Evolutionary conservation across 2,888 invertebrate species (phyloP).

Genomic region (Celastrina argiolus): DNA sequence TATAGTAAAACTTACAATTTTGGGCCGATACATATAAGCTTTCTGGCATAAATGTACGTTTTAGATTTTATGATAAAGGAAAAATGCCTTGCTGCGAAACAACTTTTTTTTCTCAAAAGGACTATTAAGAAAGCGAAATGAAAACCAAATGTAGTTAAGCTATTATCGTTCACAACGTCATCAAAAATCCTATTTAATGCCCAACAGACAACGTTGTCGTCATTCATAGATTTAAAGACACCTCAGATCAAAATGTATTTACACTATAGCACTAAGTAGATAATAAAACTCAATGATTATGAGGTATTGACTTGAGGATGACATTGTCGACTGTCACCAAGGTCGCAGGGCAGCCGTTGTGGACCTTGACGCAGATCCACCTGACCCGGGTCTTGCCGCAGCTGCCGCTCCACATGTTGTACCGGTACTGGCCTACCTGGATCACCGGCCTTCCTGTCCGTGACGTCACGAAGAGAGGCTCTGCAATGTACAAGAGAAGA

Average conservation of each 20-base stretch:
- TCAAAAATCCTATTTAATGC: no score
- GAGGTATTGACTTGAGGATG: slow-evolving; percentile 46
- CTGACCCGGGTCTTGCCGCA: slow-evolving; percentile 40
- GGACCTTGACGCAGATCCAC: slow-evolving; percentile 52
- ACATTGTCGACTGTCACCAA: slow-evolving; percentile 46
- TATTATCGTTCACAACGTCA: no score
- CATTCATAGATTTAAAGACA: neutral
- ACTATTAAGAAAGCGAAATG: no score
- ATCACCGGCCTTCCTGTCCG: slow-evolving; percentile 49
- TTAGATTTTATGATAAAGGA: no score
- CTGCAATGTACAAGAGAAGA: slow-evolving; percentile 27
- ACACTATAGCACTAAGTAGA: no score
- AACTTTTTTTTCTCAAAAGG: no score
- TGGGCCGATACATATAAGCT: no score
- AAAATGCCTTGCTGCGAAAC: no score
- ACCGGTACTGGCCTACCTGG: slow-evolving; percentile 48
- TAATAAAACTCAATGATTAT: slow-evolving; percentile 44
- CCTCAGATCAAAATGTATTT: neutral
- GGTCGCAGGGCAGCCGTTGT: slow-evolving; percentile 46
- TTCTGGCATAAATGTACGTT: no score
- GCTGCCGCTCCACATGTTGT: slow-evolving; percentile 48
- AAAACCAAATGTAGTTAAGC: no score
- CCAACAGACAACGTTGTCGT: neutral
- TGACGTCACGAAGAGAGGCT: slow-evolving; percentile 41
- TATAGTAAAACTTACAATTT: no score